Percentiles rank a stretch among this genome's conserved stretches.
Conservation (phyloP, 92 coral and sea anemone genomes). For the Epizoanthus stellaris region DNA sequence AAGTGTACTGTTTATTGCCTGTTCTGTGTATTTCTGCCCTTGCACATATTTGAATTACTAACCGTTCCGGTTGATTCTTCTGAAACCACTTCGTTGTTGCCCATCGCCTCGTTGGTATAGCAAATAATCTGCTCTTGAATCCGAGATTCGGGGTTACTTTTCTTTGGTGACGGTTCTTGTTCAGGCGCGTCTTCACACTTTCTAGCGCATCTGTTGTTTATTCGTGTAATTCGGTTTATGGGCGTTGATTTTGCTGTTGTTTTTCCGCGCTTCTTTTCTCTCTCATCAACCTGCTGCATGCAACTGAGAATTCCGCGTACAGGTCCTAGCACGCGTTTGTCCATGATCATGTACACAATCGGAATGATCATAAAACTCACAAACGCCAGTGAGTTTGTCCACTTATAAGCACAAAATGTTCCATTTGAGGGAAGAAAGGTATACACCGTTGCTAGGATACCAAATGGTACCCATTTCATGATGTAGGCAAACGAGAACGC, state of each 20-base stretch:
- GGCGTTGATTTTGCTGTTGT: not conserved
- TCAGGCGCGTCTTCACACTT: not conserved
- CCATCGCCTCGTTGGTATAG: not conserved
- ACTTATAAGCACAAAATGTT: constrained; percentile 27
- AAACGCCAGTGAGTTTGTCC: constrained; percentile 13
- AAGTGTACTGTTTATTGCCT: too few relatives aligned
- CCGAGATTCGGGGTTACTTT: not conserved
- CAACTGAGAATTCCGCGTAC: not conserved
- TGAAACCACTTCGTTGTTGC: not conserved
- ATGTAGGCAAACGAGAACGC: constrained; percentile 20
- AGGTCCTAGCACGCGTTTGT: not conserved
- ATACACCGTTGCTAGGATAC: not conserved
- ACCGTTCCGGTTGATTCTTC: too few relatives aligned
- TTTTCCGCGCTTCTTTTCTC: not conserved
- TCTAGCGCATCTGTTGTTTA: too few relatives aligned
- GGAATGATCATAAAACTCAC: constrained; percentile 29
- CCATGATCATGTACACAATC: constrained; percentile 10
- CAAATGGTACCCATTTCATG: constrained; percentile 26
- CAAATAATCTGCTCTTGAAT: not conserved
- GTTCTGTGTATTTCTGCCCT: too few relatives aligned
- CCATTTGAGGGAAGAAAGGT: constrained; percentile 1
- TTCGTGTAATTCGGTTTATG: not conserved
- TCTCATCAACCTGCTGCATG: not conserved
- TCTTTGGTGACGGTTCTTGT: not conserved
- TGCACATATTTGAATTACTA: too few relatives aligned